Base-by-base conservation (phyloP, 2,797 vertebrate species). In the Echiichthys vipera region DNA sequence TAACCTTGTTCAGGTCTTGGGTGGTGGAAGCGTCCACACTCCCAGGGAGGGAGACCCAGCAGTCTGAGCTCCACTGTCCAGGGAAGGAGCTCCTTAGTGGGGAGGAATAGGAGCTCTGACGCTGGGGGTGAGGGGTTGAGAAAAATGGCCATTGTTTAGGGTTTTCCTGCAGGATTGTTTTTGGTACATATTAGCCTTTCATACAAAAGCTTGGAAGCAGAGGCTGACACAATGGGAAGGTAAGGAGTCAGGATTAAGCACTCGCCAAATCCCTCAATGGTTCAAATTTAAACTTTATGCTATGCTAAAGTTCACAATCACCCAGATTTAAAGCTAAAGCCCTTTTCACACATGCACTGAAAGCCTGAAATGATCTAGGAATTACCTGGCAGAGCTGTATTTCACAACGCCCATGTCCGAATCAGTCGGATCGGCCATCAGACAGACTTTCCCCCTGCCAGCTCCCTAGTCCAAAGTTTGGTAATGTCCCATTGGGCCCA, bases 91-190 rank as follows among this genome's bases (percentile, higher is more conserved):
- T 40, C 77, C 79, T 45, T 22, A 0, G 63, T 25, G 59, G 40
- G 49, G 42, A 57, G 9, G 13, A 10, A 37, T 32, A 65, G 42
- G n/a, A 39, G 54, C 3, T 25, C 29, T 1, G 47, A 1, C 47
- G 64, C 20, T 54, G 34, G 30, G 46, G 45, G 27, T n/a, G 63
- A 25, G 43, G 30, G 17, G 46, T 54, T 68, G 58, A n/a, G n/a
- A 43, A 72, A 67, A 82, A 64, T 11, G 36, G 27, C 61, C 46
- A 88, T 85, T 92, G 90, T 92, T 83, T 78, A 59, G 54, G 1
- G 74, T 78, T 90, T n/a, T 91, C 86, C 90, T 90, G 87, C 57
- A 29, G 29, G 42, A 51, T 68, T 88, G 84, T 81, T 87, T 87
- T 69, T 45, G 51, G 81, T 78, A 79, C 80, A 84, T 50, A 24